Conservation (phyloP, 2,113 vertebrate genomes). For the Bos indicus region DNA sequence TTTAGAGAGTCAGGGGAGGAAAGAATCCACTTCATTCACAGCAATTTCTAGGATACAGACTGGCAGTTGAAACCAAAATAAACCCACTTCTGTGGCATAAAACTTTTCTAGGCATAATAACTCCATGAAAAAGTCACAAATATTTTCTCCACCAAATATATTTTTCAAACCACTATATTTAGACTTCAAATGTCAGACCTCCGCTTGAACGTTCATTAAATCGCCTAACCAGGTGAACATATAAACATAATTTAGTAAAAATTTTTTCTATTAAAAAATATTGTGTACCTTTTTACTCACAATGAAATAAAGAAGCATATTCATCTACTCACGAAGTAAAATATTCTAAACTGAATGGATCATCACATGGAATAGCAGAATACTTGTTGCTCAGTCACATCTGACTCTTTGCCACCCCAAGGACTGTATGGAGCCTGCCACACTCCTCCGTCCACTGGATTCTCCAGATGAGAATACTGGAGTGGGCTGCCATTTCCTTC, state of each 20-base stretch:
- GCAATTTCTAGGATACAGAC: not conserved
- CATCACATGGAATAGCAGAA: not conserved
- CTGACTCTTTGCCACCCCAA: not conserved
- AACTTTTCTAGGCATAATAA: not conserved
- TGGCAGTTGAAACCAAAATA: not conserved
- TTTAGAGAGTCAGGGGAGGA: not conserved
- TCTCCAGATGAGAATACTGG: not conserved
- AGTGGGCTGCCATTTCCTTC: not conserved
- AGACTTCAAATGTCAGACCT: not conserved
- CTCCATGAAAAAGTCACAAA: not conserved
- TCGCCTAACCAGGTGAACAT: not conserved
- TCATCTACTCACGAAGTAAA: not conserved
- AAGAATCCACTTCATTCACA: not conserved
- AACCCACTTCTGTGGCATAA: not conserved
- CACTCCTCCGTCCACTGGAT: not conserved
- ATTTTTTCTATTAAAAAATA: not conserved
- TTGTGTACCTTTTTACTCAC: not conserved
- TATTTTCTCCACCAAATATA: not conserved
- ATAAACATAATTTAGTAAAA: not conserved
- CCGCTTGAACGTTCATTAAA: not conserved
- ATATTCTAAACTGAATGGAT: not conserved
- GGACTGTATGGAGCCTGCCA: not conserved
- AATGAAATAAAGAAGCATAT: not conserved
- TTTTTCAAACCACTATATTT: constrained; percentile 7
- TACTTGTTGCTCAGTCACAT: not conserved